These are phyloP conservation scores for Hemitrygon akajei DNA, from an alignment of 2,797 vertebrate genomes.

Conservation along the genomic window DNA sequence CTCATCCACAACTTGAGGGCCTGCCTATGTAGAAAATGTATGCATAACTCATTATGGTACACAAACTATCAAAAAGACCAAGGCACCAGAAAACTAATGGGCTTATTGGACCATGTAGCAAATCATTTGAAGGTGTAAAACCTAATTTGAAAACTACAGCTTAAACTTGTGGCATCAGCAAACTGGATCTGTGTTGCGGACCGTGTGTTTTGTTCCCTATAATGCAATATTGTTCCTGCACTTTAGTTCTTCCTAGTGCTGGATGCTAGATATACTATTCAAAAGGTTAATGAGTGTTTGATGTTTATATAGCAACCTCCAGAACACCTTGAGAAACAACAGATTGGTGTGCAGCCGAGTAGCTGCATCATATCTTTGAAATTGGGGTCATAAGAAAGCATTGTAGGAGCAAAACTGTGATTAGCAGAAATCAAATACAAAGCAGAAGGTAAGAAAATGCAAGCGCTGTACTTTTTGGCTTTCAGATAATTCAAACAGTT, in stretches of 20 bases:
- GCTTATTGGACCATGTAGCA: neutral
- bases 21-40: neutral
- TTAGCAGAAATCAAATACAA: conserved; percentile 19
- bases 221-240: neutral
- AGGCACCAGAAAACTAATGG: neutral
- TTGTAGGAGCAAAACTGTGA: conserved; percentile 32
- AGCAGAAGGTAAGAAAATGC: conserved; percentile 25
- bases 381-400: conserved; percentile 17
- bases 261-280: neutral
- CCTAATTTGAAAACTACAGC: neutral
- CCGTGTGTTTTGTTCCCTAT: neutral
- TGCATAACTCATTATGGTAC: neutral
- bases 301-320: conserved; percentile 13
- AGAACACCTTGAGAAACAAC: conserved; percentile 31
- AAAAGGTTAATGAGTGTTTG: conserved; percentile 21
- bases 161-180: neutral
- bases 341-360: conserved; percentile 29
- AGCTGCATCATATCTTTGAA: conserved; percentile 12
- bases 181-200: neutral
- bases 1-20: too few relatives aligned
- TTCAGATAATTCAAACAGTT: neutral
- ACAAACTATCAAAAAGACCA: neutral
- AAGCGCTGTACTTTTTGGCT: neutral
- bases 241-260: neutral
- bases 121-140: neutral